These are phyloP conservation scores for Drosophila nannoptera DNA, from an alignment of 1,140 invertebrate genomes.

Conservation along the genomic window DNA sequence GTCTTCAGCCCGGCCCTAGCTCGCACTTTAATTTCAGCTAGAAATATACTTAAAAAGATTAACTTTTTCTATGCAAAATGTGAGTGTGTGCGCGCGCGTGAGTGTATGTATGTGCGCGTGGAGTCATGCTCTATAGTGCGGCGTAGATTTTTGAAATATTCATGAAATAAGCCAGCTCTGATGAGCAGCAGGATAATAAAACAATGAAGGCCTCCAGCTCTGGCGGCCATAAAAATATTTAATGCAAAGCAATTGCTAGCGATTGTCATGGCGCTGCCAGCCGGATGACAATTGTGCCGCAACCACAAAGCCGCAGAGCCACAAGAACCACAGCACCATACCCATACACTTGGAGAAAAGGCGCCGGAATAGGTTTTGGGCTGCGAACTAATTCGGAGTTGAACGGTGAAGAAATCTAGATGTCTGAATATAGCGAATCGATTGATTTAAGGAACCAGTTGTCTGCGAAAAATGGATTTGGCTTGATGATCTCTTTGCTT, in stretches of 20 bases:
- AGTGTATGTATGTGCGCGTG: neutral
- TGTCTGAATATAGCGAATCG: too few relatives aligned
- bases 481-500: too few relatives aligned
- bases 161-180: constrained; percentile 46
- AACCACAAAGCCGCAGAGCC: neutral
- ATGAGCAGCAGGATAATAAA: constrained; percentile 61
- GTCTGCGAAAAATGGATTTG: too few relatives aligned
- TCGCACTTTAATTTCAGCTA: constrained; percentile 58
- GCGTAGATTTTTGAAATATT: constrained; percentile 65
- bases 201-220: constrained; percentile 62
- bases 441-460: too few relatives aligned
- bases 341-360: neutral
- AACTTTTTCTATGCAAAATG: constrained; percentile 68
- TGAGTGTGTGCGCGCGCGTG: neutral
- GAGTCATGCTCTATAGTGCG: constrained; percentile 29
- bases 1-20: too few relatives aligned
- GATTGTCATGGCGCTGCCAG: constrained; percentile 55
- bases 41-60: constrained; percentile 75
- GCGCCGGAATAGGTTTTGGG: too few relatives aligned
- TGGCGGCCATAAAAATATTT: constrained; percentile 71
- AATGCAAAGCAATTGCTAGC: constrained; percentile 57
- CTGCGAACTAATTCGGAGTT: too few relatives aligned
- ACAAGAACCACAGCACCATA: constrained; percentile 4
- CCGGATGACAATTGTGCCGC: constrained; percentile 60
- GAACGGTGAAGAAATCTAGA: too few relatives aligned